These are phyloP conservation scores for Bufo bufo DNA, from an alignment of 2,113 vertebrate genomes.

Conservation along the genomic window DNA sequence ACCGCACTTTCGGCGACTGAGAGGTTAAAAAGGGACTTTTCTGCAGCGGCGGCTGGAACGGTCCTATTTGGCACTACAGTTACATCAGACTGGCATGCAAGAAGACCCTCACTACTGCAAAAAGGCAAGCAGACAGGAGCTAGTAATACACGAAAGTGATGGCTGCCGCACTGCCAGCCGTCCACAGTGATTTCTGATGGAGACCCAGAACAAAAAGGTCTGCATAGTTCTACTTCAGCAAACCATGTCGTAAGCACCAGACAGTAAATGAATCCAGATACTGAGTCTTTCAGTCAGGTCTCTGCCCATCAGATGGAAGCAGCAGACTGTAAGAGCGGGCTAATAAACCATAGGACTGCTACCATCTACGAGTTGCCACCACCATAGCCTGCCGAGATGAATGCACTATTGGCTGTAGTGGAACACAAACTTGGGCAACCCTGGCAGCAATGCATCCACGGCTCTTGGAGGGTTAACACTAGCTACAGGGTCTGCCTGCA, in stretches of 20 bases:
- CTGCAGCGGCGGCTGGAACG: background rate
- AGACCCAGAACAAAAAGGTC: conserved; percentile 30
- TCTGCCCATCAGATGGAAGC: conserved; percentile 38
- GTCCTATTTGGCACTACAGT: conserved; percentile 17
- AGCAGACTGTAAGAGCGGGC: conserved; percentile 31
- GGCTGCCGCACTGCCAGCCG: background rate
- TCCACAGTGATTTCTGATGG: conserved; percentile 8
- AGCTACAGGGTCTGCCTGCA: background rate
- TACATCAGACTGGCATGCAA: conserved; percentile 1
- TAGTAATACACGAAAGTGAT: background rate
- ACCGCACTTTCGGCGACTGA: background rate
- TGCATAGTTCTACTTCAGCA: conserved; percentile 16
- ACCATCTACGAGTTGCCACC: background rate
- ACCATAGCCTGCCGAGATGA: background rate
- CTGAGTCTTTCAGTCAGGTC: conserved; percentile 28
- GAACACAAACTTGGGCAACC: background rate
- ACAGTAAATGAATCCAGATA: conserved; percentile 54
- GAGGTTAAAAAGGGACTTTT: no score
- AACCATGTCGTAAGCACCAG: conserved; percentile 10
- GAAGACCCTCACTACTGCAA: background rate
- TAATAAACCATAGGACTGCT: background rate
- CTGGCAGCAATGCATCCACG: no score
- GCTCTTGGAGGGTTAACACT: background rate
- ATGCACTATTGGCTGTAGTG: conserved; percentile 3
- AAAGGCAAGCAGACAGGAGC: background rate